Conservation (phyloP, 2,888 invertebrate species). For the Prostheceraeus crozeri region DNA sequence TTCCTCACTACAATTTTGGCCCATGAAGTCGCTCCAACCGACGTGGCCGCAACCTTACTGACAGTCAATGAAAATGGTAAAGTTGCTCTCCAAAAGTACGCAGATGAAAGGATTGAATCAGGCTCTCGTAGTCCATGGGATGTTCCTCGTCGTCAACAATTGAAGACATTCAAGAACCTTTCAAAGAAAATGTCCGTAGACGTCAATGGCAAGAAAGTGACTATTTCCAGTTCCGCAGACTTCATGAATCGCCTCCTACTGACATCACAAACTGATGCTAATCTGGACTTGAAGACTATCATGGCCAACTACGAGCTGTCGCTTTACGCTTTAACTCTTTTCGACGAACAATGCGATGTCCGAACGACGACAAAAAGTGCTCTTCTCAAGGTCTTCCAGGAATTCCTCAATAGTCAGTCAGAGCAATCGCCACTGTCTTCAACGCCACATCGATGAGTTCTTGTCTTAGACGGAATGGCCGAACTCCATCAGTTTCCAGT, state of each 20-base stretch:
- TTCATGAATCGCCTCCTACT: slow-evolving; percentile 11
- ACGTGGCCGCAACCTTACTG: no score
- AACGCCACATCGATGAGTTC: no score
- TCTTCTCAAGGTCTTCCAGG: no score
- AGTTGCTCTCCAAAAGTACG: slow-evolving; percentile 5
- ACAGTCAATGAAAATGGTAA: slow-evolving; percentile 8
- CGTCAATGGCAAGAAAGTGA: slow-evolving; percentile 21
- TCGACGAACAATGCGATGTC: not conserved
- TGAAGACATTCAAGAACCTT: slow-evolving; percentile 24
- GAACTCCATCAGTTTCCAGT: no score
- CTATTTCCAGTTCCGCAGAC: not conserved
- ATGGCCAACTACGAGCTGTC: slow-evolving; percentile 3
- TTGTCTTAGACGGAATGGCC: no score
- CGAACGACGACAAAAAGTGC: no score
- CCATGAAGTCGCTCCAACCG: no score
- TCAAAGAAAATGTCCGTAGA: not conserved
- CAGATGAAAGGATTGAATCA: slow-evolving; percentile 1
- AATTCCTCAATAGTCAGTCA: no score
- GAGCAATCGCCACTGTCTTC: no score
- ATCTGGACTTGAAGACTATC: slow-evolving; percentile 1
- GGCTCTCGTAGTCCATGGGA: slow-evolving; percentile 11
- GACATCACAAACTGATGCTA: slow-evolving; percentile 3
- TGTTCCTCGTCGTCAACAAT: not conserved
- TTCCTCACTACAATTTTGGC: no score
- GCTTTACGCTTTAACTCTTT: not conserved